Evolutionary conservation across 2,113 vertebrate genomes (phyloP).

Genomic region (Otus sunia): DNA sequence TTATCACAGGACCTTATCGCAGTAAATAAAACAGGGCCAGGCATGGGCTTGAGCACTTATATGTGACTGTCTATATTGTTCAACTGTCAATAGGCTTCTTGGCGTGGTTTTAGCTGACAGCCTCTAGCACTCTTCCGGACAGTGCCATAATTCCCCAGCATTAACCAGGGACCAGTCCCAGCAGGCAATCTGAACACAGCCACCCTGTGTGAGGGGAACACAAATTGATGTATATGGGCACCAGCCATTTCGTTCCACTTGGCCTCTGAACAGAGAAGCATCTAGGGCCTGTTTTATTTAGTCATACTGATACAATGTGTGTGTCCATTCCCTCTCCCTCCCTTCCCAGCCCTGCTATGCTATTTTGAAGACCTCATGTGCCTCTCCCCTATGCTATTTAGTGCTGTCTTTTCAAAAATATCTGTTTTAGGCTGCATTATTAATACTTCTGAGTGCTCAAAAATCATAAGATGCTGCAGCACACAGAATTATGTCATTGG

Average conservation of each 20-base stretch:
- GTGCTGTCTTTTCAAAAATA: constrained; percentile 32
- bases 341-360: not conserved
- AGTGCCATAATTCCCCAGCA: not conserved
- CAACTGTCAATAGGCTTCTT: not conserved
- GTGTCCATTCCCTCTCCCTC: not conserved
- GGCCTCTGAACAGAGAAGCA: not conserved
- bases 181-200: not conserved
- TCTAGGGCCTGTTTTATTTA: not conserved
- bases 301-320: not conserved
- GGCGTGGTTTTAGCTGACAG: not conserved
- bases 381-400: not conserved
- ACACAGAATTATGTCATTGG: constrained; percentile 49
- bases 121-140: not conserved
- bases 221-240: not conserved
- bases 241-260: not conserved
- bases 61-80: not conserved
- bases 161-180: not conserved
- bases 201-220: not conserved
- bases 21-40: not conserved
- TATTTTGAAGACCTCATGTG: not conserved
- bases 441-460: constrained; percentile 44
- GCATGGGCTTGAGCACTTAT: accelerated
- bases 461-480: constrained; percentile 40
- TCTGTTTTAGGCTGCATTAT: constrained; percentile 17
- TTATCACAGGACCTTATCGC: not conserved